Evolutionary conservation across 2,113 vertebrate species (phyloP).

Genomic region (Ochotona curzoniae): DNA sequence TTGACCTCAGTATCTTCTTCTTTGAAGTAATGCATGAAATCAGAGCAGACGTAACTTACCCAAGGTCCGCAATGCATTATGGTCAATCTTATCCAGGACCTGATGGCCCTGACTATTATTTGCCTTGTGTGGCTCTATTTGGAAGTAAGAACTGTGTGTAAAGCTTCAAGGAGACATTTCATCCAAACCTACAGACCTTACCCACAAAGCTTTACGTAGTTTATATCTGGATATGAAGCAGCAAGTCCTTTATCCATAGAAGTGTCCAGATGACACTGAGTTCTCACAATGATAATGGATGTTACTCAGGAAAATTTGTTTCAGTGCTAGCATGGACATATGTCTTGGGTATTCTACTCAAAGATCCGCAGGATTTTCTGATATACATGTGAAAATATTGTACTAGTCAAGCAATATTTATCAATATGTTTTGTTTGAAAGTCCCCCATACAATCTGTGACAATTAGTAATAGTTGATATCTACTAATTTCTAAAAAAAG

Average conservation of each 20-base stretch:
- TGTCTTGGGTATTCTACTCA: neutral
- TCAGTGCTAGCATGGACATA: neutral
- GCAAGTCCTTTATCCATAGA: neutral
- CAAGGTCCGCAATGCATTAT: neutral
- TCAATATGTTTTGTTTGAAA: neutral
- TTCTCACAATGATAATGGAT: conserved; percentile 17
- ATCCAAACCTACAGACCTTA: conserved; percentile 32
- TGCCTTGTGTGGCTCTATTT: conserved; percentile 20
- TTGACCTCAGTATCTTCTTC: neutral
- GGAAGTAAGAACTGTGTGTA: conserved; percentile 14
- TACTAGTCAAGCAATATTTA: neutral
- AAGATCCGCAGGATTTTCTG: conserved; percentile 14
- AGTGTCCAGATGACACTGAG: neutral
- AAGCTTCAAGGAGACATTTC: conserved; percentile 34
- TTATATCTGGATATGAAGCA: neutral
- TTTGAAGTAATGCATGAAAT: neutral
- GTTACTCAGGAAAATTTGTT: conserved; percentile 16
- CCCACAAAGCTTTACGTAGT: conserved; percentile 23
- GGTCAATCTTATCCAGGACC: neutral
- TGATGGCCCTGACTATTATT: conserved; percentile 37
- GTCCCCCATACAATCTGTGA: neutral
- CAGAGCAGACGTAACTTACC: neutral
- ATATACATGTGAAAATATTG: neutral
- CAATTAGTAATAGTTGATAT: conserved; percentile 1
- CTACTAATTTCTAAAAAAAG: neutral